Percentiles rank a stretch among this genome's conserved stretches.
Conservation (phyloP, 2,113 vertebrate species). For the Eidolon helvum region DNA sequence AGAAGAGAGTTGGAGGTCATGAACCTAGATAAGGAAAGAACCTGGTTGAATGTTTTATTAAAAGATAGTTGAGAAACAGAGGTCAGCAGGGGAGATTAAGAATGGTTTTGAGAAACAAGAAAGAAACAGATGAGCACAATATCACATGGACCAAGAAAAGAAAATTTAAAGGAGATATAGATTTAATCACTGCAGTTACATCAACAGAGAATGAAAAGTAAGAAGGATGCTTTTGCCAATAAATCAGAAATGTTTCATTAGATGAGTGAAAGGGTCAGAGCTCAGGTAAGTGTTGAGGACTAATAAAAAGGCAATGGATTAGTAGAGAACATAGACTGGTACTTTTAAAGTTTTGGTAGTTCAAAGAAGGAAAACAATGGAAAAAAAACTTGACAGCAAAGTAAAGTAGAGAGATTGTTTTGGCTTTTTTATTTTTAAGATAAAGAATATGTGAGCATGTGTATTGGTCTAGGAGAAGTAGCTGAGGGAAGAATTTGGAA, state of each 20-base stretch:
- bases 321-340: neutral
- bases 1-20: neutral
- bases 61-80: neutral
- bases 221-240: neutral
- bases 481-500: neutral
- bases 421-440: neutral
- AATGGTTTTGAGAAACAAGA: neutral
- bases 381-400: neutral
- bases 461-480: neutral
- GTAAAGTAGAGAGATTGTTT: neutral
- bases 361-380: neutral
- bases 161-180: neutral
- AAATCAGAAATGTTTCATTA: neutral
- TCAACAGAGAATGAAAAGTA: neutral
- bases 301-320: neutral
- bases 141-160: neutral
- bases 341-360: neutral
- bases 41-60: neutral
- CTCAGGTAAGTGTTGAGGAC: neutral
- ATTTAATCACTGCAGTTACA: neutral
- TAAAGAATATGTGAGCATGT: neutral
- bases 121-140: neutral
- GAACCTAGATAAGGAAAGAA: neutral
- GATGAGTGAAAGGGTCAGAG: neutral
- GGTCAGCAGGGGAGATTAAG: neutral